Base-by-base conservation (phyloP, 2,888 invertebrate species). In the Oligia latruncula region DNA sequence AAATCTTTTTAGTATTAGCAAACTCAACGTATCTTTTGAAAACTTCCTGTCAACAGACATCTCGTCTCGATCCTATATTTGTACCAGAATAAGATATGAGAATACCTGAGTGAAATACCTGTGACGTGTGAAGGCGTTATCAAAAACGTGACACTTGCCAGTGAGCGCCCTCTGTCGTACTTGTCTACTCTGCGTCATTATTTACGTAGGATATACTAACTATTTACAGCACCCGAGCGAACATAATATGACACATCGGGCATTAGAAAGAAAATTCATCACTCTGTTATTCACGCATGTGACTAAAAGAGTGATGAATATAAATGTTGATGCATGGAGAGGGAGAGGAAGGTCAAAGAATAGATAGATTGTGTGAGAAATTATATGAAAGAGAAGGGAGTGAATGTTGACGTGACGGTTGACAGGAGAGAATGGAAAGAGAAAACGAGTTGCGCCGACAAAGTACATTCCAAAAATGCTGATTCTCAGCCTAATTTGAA, bases 71-170 rank as follows among this genome's bases (percentile, higher is more conserved):
- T 46, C n/a, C 9, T 62, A 64, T 82, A 82, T 64, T 62, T 58
- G 17, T 64, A 11, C 20, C 9, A 64, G n/a, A 76, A 82, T 64
- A 74, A 82, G 64, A 76, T 73, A 71, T 83, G 66, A 67, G 52
- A 62, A 71, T 66, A 46, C 23, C 46, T 43, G 58, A 66, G 65
- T 43, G 65, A 49, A 71, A n/a, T 8, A 49, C 17, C 13, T 52
- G 17, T 55, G 35, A 29, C 62, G 55, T 40, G 62, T 49, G 62
- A 29, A 64, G 49, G 43, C 52, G 68, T 35, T 68, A 52, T 68
- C 15, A 65, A 20, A 17, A 68, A 60, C 84, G 79, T 79, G 84
- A 78, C 20, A 15, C 15, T 62, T 23, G 15, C 55, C n/a, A 20
- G 43, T 43, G 72, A 73, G 43, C 17, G 52, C 43, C 40, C 35